Evolutionary conservation across 2,113 vertebrate species (phyloP).

Genomic region (Tetrax tetrax): DNA sequence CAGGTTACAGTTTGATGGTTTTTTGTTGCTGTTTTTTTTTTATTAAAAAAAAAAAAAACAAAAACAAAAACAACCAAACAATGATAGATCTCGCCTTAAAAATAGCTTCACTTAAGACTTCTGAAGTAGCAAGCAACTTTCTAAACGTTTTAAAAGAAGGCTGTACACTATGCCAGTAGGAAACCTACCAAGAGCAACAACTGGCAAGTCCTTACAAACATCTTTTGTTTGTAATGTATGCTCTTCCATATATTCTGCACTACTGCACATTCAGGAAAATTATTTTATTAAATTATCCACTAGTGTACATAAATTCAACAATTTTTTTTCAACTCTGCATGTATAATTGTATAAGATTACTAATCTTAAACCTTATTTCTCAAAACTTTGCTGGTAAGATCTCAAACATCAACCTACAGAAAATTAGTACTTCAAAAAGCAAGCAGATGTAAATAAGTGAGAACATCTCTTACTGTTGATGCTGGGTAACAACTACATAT

Average conservation of each 20-base stretch:
- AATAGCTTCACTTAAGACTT: neutral
- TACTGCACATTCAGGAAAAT: neutral
- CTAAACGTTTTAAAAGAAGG: neutral
- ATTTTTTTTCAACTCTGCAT: neutral
- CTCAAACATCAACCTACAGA: neutral
- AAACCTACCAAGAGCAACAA: neutral
- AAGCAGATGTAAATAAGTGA: fast-evolving
- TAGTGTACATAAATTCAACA: neutral
- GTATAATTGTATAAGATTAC: neutral
- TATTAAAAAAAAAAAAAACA: neutral
- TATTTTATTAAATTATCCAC: neutral
- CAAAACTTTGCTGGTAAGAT: neutral
- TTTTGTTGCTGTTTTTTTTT: neutral
- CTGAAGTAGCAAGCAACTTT: neutral
- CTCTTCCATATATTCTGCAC: neutral
- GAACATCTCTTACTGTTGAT: neutral
- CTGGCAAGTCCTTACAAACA: neutral
- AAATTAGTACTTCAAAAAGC: neutral
- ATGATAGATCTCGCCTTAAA: neutral
- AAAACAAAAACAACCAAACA: too few species aligned
- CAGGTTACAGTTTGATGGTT: neutral
- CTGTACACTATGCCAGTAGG: neutral
- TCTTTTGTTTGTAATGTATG: neutral
- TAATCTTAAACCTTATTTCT: neutral
- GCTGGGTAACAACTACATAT: neutral